A percentile compares a stretch with the other conserved stretches of the same genome.
Conservation (phyloP, 2,113 vertebrate genomes). For the Recurvirostra avosetta region DNA sequence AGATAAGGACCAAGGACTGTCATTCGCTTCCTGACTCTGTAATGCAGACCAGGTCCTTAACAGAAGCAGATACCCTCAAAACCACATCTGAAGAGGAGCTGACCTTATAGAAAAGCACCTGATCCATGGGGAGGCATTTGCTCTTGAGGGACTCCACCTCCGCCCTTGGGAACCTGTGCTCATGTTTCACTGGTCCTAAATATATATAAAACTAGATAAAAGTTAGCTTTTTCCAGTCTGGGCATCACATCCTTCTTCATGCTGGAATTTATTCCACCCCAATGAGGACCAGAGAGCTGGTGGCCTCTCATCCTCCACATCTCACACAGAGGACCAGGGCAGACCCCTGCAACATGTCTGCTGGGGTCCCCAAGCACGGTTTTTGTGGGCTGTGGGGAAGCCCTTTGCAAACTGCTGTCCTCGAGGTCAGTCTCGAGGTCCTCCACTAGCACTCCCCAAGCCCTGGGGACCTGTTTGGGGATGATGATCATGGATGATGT, state of each 20-base stretch:
- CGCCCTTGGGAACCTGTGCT: neutral
- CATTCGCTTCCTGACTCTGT: neutral
- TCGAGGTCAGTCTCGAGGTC: neutral
- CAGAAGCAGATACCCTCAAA: neutral
- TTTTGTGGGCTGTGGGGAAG: neutral
- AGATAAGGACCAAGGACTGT: neutral
- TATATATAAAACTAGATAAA: neutral
- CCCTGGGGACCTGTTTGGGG: neutral
- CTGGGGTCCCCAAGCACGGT: neutral
- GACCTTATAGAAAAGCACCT: neutral
- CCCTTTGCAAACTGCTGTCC: neutral
- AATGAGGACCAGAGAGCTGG: rapidly evolving
- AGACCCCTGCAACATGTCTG: neutral
- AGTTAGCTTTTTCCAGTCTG: neutral
- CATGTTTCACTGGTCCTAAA: neutral
- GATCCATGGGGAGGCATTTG: neutral
- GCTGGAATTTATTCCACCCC: neutral
- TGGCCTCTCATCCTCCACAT: neutral
- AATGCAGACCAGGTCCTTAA: neutral
- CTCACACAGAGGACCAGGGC: neutral
- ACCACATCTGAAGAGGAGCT: neutral
- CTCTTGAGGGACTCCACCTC: neutral
- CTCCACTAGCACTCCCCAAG: neutral
- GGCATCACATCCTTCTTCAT: neutral
- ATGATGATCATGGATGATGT: neutral